These are phyloP conservation scores for Epistrophe eligans DNA, from an alignment of 2,888 invertebrate genomes.

Conservation along the genomic window DNA sequence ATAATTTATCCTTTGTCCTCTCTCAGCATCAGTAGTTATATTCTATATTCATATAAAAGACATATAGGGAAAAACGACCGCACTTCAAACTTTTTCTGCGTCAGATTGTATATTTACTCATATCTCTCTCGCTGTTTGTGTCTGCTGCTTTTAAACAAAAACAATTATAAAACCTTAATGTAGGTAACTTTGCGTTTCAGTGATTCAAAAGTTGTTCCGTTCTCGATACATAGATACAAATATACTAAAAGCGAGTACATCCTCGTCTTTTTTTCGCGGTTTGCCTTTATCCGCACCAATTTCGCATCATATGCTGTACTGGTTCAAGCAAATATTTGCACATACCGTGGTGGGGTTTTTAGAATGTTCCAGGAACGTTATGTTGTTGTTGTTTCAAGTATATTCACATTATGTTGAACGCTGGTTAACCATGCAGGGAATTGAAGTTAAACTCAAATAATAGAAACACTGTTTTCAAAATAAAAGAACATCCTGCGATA, in stretches of 20 bases:
- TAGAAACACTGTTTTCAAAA: constrained; percentile 52
- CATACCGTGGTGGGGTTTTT: constrained; percentile 45
- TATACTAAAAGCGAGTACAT: not conserved
- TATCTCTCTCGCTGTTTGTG: not conserved
- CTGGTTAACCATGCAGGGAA: constrained; percentile 71
- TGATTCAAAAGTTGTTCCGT: constrained; percentile 36
- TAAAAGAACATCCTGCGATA: constrained; percentile 47
- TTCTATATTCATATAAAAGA: not conserved
- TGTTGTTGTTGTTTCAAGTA: constrained; percentile 52
- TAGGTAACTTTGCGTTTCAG: constrained; percentile 54
- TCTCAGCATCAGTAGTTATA: not conserved
- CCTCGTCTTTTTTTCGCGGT: constrained; percentile 30
- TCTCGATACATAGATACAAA: not conserved
- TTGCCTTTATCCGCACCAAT: constrained; percentile 47
- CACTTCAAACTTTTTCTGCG: constrained; percentile 28
- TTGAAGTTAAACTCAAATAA: constrained; percentile 67
- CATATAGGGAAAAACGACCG: constrained; percentile 2
- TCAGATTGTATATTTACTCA: constrained; percentile 16
- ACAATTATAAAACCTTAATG: constrained; percentile 51
- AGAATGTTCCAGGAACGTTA: not conserved
- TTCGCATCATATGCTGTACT: constrained; percentile 52
- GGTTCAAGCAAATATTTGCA: constrained; percentile 65
- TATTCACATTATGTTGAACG: constrained; percentile 67
- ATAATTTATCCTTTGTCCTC: constrained; percentile 18
- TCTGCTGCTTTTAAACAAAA: constrained; percentile 30